Evolutionary conservation across 2,888 invertebrate genomes (phyloP).

Genomic region (Lasioglossum pauxillum): DNA sequence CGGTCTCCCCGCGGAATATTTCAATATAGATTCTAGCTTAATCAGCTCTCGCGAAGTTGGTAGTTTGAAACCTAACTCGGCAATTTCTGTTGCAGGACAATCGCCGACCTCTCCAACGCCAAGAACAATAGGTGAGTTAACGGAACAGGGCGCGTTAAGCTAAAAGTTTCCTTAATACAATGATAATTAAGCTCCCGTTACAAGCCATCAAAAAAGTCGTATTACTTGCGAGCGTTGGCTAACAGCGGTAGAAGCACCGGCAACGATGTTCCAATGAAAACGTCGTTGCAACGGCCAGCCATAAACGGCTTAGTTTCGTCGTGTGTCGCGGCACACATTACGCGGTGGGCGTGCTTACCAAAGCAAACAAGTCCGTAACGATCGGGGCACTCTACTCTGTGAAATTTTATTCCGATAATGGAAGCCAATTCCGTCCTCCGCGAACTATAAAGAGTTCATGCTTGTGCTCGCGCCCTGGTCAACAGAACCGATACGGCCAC

Average conservation of each 20-base stretch:
- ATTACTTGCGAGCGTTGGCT: conserved; percentile 8
- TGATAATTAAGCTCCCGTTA: conserved; percentile 27
- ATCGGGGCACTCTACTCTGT: background rate
- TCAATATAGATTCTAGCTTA: background rate
- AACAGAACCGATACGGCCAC: background rate
- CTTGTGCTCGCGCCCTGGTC: background rate
- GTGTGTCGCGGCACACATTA: conserved; percentile 9
- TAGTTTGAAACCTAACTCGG: background rate
- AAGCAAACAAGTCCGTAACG: conserved; percentile 16
- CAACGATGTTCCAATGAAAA: conserved; percentile 12
- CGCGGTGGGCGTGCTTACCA: conserved; percentile 8
- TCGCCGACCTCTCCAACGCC: conserved; percentile 74
- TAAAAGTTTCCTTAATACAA: conserved; percentile 24
- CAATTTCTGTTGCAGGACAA: conserved; percentile 76
- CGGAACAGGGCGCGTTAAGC: conserved; percentile 4
- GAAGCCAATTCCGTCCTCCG: background rate
- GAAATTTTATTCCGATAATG: conserved; percentile 6
- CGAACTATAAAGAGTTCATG: background rate
- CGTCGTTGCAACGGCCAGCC: conserved; percentile 15
- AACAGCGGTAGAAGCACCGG: background rate
- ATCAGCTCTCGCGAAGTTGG: background rate
- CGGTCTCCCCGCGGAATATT: background rate
- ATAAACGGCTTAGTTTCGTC: conserved; percentile 20
- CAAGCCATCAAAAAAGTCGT: conserved; percentile 25
- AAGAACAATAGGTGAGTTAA: conserved; percentile 74